Evolutionary conservation across 2,888 invertebrate genomes (phyloP), one percentile per base, ranked within the genome.

Genomic region (Holacanthella duospinosa): DNA sequence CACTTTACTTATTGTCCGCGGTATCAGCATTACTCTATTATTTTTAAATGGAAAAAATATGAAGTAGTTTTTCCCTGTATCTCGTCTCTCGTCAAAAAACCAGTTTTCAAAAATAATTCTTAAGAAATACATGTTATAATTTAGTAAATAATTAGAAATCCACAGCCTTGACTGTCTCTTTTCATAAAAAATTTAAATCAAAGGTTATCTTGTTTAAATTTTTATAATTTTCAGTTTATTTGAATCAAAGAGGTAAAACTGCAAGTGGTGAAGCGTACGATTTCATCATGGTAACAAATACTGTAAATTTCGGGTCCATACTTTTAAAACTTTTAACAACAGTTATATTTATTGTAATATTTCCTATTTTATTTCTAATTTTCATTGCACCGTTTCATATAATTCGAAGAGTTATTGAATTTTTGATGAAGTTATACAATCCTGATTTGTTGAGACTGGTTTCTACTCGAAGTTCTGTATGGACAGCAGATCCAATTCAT

Each of bases 401-500:
- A 16, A n/a, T 48, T 16, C 12, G 48, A n/a, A 9, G n/a, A 48
- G 4, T 48, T 4, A 21, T 48, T 9, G 21, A 21, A n/a, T 4
- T 48, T 21, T 4, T 21, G 4, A 21, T 55, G 1, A 60, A 55
- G n/a, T 12, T 60, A 25, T 55, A 55, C 19, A 54, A 55, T n/a
- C 27, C 36, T 16, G 60, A 60, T 43, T 60, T 55, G 9, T 25
- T 29, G 16, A 9, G 29, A 4, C 55, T 55, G 36, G 60, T 60
- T 36, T 60, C 60, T 1, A 44, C 43, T 1, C 36, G 60, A 36
- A 60, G 60, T 43, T 60, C 60, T 36, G 36, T 36, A 1, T 60
- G 60, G 60, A 60, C 60, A 25, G 6, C 54, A 43, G 60, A 60
- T n/a, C 36, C 55, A 21, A 29, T 60, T 16, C 6, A 55, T n/a